A percentile compares a stretch with the other conserved stretches of the same genome.
phyloP scores from a whole-genome alignment of 2,113 vertebrate genomes.

The Nibea coibor region DNA sequence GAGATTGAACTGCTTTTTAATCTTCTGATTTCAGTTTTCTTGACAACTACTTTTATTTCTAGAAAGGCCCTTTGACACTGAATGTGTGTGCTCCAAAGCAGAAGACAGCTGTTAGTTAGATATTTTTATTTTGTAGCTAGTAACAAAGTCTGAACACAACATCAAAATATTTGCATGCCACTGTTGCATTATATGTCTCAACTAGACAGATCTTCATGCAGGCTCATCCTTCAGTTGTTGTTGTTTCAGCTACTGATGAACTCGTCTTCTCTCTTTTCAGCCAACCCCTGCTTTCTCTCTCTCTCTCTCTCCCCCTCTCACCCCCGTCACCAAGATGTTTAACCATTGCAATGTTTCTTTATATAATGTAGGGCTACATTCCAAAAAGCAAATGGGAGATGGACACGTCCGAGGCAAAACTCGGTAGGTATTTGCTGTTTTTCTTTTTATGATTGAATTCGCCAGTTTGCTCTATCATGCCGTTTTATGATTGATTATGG shows the following conservation, averaged over 20 bases:
- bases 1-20: background rate
- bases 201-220: constrained; percentile 23
- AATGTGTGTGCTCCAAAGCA: constrained; percentile 6
- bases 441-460: constrained; percentile 19
- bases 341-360: constrained; percentile 98
- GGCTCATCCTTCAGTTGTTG: constrained; percentile 49
- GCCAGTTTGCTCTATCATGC: background rate
- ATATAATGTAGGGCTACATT: constrained; percentile 99
- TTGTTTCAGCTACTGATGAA: constrained; percentile 59
- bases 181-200: constrained; percentile 27
- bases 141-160: constrained; percentile 17
- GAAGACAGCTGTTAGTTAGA: background rate
- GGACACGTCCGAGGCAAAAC: constrained; percentile 99
- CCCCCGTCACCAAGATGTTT: constrained; percentile 74
- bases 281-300: constrained; percentile 58
- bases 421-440: constrained; percentile 89
- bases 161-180: constrained; percentile 57
- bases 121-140: constrained; percentile 6
- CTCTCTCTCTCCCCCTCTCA: constrained; percentile 33
- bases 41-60: background rate
- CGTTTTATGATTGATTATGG: background rate
- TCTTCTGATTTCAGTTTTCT: background rate
- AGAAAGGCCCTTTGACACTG: background rate
- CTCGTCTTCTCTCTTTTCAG: constrained; percentile 69
- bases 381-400: constrained; percentile 99